Evolutionary conservation across 2,113 vertebrate species (phyloP).

Genomic region (Petrocephalus microphthalmus): DNA sequence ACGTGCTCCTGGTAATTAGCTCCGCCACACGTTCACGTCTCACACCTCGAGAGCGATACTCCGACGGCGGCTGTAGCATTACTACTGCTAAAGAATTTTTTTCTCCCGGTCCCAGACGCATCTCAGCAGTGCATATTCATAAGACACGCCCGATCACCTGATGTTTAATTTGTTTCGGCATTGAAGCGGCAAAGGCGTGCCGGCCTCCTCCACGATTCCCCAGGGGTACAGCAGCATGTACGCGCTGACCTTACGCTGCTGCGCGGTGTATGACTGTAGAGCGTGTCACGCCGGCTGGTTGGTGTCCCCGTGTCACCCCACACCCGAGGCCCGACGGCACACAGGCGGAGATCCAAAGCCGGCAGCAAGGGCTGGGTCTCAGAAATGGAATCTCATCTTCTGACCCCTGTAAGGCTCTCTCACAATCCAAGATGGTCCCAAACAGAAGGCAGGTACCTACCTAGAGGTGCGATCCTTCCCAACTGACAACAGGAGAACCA

Average conservation of each 20-base stretch:
- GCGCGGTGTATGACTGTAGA: neutral
- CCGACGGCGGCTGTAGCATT: neutral
- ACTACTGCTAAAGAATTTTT: neutral
- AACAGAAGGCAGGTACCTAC: conserved; percentile 47
- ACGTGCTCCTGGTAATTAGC: conserved; percentile 21
- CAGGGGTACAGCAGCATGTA: neutral
- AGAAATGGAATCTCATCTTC: neutral
- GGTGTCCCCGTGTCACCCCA: neutral
- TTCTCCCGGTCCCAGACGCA: neutral
- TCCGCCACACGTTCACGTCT: conserved; percentile 3
- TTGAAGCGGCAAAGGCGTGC: neutral
- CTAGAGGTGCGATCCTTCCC: conserved; percentile 72
- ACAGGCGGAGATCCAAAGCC: neutral
- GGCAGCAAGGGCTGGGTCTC: neutral
- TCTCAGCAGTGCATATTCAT: neutral
- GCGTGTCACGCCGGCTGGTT: neutral
- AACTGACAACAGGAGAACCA: conserved; percentile 76
- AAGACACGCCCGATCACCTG: neutral
- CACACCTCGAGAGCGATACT: neutral
- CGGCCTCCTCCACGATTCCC: neutral
- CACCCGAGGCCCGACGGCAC: neutral
- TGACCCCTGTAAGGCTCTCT: neutral
- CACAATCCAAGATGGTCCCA: neutral
- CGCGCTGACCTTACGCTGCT: neutral
- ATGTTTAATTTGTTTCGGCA: neutral